phyloP scores from a whole-genome alignment of 2,113 vertebrate genomes.

The Pithys albifrons region DNA sequence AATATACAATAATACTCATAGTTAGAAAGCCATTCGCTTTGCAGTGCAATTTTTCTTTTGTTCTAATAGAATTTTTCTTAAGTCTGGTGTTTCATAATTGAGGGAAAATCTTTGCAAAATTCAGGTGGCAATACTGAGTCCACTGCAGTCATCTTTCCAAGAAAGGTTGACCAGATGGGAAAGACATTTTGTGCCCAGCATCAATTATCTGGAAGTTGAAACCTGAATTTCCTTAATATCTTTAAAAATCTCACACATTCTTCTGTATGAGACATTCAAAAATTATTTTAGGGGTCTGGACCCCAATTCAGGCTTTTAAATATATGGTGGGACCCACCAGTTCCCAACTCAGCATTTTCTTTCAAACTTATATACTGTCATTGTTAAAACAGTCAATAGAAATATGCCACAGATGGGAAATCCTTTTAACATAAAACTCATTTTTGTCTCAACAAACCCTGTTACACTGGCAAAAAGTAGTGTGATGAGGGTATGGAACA shows the following conservation, averaged over 20 bases:
- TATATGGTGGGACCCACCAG: neutral
- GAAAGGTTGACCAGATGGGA: neutral
- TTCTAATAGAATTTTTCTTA: neutral
- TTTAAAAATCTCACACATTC: neutral
- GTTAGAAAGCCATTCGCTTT: neutral
- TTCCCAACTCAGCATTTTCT: neutral
- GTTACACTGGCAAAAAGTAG: neutral
- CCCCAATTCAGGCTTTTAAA: neutral
- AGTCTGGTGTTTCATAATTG: neutral
- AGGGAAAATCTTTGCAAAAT: neutral
- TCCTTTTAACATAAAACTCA: neutral
- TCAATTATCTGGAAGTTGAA: constrained; percentile 25
- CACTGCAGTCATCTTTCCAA: constrained; percentile 6
- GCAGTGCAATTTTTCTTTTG: neutral
- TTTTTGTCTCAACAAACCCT: neutral
- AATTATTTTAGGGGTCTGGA: neutral
- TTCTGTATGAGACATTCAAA: neutral
- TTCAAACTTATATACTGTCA: neutral
- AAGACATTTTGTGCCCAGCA: constrained; percentile 13
- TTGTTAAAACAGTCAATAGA: constrained; percentile 1
- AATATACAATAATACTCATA: neutral
- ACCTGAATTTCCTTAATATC: neutral
- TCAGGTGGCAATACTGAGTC: neutral
- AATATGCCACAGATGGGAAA: constrained; percentile 13
- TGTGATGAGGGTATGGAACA: neutral